phyloP scores from a whole-genome alignment of 2,113 vertebrate species.

The Narcine bancroftii region DNA sequence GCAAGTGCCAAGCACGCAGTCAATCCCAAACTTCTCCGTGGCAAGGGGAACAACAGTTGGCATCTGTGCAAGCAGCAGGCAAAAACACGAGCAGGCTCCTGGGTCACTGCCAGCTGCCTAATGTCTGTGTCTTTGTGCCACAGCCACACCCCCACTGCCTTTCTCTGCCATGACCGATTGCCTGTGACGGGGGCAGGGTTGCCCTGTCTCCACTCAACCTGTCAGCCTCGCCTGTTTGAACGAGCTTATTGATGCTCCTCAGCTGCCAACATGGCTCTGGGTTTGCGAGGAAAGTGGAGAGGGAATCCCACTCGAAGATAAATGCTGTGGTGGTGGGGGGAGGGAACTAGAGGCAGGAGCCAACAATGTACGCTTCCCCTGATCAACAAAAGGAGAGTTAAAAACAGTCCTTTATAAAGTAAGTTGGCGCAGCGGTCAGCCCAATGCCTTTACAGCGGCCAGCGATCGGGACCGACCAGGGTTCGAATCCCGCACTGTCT shows the following conservation, averaged over 20 bases:
- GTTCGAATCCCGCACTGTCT: too few species aligned
- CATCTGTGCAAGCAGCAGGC: conserved; percentile 31
- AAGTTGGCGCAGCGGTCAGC: too few species aligned
- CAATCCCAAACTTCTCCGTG: conserved; percentile 6
- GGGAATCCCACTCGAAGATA: background rate
- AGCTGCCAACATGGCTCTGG: conserved; percentile 24
- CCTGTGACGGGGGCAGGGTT: conserved; percentile 4
- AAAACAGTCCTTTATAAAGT: too few species aligned
- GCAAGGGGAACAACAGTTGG: conserved; percentile 33
- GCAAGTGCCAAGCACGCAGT: background rate
- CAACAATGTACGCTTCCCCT: too few species aligned
- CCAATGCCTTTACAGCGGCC: too few species aligned
- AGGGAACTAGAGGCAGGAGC: background rate
- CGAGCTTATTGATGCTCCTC: conserved; percentile 18
- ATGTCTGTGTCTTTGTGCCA: conserved; percentile 18
- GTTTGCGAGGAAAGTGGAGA: background rate
- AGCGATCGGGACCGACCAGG: too few species aligned
- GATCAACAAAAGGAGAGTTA: too few species aligned
- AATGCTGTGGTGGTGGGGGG: too few species aligned
- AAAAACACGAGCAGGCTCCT: conserved; percentile 24
- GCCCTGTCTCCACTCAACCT: background rate
- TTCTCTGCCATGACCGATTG: conserved; percentile 30
- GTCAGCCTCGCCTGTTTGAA: conserved; percentile 22
- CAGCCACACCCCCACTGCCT: conserved; percentile 13
- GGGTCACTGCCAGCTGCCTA: conserved; percentile 28